phyloP scores from a whole-genome alignment of 1,140 invertebrate species.

The Bombus haemorrhoidalis region DNA sequence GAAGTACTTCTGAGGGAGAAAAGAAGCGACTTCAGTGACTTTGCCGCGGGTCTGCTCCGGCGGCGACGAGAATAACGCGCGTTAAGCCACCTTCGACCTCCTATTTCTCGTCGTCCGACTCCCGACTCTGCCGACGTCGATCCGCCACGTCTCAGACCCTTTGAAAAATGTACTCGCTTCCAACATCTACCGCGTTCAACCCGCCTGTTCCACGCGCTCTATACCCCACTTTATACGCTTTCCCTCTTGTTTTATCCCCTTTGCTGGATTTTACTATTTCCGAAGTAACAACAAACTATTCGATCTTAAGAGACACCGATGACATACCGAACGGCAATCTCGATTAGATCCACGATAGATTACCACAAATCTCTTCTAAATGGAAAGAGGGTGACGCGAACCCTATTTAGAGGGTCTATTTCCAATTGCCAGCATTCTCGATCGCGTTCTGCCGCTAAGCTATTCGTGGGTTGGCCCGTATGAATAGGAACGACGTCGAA shows the following conservation, averaged over 20 bases:
- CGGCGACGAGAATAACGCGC: conserved; percentile 56
- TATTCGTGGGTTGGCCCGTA: neutral
- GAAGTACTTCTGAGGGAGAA: neutral
- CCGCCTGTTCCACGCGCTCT: conserved; percentile 53
- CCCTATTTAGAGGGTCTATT: neutral
- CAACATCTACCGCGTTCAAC: neutral
- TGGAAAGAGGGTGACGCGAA: neutral
- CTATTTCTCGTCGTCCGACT: neutral
- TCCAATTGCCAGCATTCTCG: conserved; percentile 1
- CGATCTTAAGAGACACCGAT: neutral
- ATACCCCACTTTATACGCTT: neutral
- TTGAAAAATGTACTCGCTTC: conserved; percentile 51
- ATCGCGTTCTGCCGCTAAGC: conserved; percentile 22
- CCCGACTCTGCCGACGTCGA: neutral
- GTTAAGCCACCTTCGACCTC: conserved; percentile 50
- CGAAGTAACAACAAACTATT: neutral
- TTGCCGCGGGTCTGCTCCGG: conserved; percentile 54
- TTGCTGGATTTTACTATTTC: no score
- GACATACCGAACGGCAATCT: neutral
- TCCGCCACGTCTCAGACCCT: neutral
- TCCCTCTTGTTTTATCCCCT: neutral
- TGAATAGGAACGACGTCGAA: conserved; percentile 38
- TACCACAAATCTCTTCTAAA: conserved; percentile 19
- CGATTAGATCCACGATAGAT: neutral
- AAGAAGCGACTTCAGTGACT: conserved; percentile 46